phyloP scores from a whole-genome alignment of 2,888 invertebrate genomes.

The Spatulosminthurus flaviceps region DNA sequence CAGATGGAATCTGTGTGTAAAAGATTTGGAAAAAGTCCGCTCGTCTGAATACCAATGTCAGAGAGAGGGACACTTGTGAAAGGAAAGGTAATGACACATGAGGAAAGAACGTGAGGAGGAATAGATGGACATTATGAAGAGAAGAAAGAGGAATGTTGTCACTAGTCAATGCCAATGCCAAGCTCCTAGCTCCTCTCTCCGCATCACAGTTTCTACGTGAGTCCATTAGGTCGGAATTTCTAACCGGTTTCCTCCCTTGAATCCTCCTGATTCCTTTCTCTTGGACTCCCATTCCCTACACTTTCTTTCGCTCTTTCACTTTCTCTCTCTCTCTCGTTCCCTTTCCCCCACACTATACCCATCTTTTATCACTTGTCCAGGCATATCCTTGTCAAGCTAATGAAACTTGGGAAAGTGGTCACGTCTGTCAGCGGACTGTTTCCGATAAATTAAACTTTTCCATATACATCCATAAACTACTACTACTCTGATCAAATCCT shows the following conservation, averaged over 20 bases:
- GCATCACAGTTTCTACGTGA: constrained; percentile 29
- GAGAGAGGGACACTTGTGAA: constrained; percentile 23
- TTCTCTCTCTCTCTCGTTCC: background rate
- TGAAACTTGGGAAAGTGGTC: constrained; percentile 15
- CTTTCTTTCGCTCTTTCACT: background rate
- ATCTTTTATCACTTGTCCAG: constrained; percentile 12
- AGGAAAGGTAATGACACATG: constrained; percentile 11
- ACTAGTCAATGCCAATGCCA: constrained; percentile 33
- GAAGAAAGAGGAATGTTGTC: constrained; percentile 3
- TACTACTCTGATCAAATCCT: too few relatives aligned
- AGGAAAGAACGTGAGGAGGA: constrained; percentile 1
- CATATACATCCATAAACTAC: too few relatives aligned
- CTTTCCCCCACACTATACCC: background rate
- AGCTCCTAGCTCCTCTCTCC: background rate
- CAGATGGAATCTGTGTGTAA: background rate
- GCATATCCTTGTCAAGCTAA: background rate
- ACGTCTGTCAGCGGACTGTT: constrained; percentile 26
- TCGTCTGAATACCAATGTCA: background rate
- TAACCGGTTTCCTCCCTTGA: background rate
- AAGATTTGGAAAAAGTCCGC: constrained; percentile 6
- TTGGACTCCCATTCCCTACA: too few relatives aligned
- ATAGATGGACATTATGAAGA: constrained; percentile 15
- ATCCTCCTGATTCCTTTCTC: constrained; percentile 4
- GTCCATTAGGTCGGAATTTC: constrained; percentile 24
- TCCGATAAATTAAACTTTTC: constrained; percentile 34